These are phyloP conservation scores for Ibycter americanus DNA, from an alignment of 2,797 vertebrate genomes.

Conservation along the genomic window DNA sequence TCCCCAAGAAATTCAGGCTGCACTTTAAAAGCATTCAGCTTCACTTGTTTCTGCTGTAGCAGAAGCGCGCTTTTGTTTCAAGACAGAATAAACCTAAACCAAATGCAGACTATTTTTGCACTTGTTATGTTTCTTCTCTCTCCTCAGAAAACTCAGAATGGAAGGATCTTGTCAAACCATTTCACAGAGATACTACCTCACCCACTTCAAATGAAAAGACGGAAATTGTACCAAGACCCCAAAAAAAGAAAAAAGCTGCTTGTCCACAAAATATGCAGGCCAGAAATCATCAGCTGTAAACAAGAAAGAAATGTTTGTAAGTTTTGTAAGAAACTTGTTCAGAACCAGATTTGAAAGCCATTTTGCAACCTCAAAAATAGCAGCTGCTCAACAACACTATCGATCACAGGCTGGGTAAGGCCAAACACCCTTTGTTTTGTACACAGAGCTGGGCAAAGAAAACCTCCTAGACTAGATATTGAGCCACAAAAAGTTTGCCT, in stretches of 20 bases:
- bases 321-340: not conserved
- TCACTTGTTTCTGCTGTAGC: not conserved
- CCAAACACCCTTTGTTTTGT: not conserved
- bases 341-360: not conserved
- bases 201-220: not conserved
- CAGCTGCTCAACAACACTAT: not conserved
- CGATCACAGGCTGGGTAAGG: not conserved
- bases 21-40: not conserved
- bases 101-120: not conserved
- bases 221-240: not conserved
- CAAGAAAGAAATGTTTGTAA: not conserved
- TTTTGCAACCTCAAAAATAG: not conserved
- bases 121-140: not conserved
- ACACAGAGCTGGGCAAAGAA: not conserved
- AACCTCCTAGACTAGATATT: not conserved
- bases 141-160: not conserved
- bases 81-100: not conserved
- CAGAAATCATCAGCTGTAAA: not conserved
- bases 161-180: not conserved
- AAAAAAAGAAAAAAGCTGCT: not conserved
- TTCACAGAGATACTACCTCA: not conserved
- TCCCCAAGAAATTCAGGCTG: not conserved
- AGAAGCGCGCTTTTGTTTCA: not conserved
- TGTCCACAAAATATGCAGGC: not conserved
- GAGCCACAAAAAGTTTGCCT: not conserved